phyloP scores from a whole-genome alignment of 2,113 vertebrate genomes.

The Pelobates fuscus region DNA sequence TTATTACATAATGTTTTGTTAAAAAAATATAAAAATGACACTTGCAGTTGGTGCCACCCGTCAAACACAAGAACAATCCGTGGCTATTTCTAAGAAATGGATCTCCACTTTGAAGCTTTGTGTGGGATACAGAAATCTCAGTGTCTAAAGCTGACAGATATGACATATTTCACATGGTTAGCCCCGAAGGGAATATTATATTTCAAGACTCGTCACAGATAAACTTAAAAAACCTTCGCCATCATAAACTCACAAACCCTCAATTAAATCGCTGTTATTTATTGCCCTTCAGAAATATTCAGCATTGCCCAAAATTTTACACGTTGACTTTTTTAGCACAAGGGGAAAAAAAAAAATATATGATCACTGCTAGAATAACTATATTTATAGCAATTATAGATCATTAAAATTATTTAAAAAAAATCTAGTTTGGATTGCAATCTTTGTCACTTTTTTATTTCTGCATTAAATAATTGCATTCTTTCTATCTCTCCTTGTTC shows the following conservation, averaged over 20 bases:
- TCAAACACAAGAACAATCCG: conserved; percentile 38
- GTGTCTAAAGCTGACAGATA: conserved; percentile 39
- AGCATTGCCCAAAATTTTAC: conserved; percentile 2
- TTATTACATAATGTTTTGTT: conserved; percentile 5
- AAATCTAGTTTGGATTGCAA: too few relatives aligned
- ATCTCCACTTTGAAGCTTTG: conserved; percentile 48
- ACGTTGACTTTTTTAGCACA: too few relatives aligned
- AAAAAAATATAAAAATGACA: background rate
- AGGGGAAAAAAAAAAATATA: too few relatives aligned
- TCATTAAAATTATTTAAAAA: too few relatives aligned
- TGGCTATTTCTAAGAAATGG: conserved; percentile 40
- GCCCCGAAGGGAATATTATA: conserved; percentile 28
- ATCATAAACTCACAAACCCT: conserved; percentile 31
- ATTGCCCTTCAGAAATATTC: conserved; percentile 15
- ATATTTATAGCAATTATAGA: too few relatives aligned
- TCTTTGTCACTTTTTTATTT: too few relatives aligned
- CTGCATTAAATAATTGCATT: too few relatives aligned
- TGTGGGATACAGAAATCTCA: conserved; percentile 45
- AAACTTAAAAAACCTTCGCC: conserved; percentile 35
- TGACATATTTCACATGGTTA: conserved; percentile 44
- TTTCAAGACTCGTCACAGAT: conserved; percentile 28
- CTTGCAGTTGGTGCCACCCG: conserved; percentile 33
- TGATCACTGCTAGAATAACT: too few relatives aligned
- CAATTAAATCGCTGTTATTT: conserved; percentile 36
- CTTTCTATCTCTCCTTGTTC: too few relatives aligned